A percentile compares a stretch with the other conserved stretches of the same genome.
Evolutionary conservation across 2,797 vertebrate genomes (phyloP).

Genomic region (Onychomys arenicola): DNA sequence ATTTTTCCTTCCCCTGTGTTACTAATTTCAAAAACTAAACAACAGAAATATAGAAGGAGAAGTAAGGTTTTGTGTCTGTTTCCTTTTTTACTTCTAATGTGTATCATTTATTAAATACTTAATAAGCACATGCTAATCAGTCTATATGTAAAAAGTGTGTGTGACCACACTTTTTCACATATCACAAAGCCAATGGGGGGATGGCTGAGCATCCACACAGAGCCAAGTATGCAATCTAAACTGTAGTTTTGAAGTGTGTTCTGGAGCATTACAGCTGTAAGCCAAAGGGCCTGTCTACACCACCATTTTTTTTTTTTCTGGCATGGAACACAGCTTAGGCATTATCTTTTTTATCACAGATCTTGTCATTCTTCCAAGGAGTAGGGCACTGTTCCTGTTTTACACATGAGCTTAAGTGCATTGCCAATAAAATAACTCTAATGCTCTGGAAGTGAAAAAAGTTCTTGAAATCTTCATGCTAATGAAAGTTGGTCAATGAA

Average conservation of each 20-base stretch:
- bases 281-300: neutral
- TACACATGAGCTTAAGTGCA: neutral
- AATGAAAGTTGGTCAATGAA: neutral
- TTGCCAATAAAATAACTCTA: neutral
- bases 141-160: neutral
- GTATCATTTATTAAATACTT: neutral
- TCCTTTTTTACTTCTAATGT: neutral
- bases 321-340: neutral
- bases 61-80: too few relatives aligned
- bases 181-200: neutral
- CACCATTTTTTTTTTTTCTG: neutral
- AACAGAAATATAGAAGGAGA: neutral
- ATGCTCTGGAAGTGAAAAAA: neutral
- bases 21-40: neutral
- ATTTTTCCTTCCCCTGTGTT: neutral
- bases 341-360: neutral
- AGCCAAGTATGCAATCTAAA: neutral
- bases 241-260: neutral
- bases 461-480: neutral
- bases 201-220: neutral
- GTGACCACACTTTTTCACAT: neutral
- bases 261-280: neutral
- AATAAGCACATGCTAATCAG: neutral
- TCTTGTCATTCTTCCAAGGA: neutral
- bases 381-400: neutral